Evolutionary conservation across 37 sponge, comb jelly and placozoan species (phyloP).

Genomic region (Theonella swinhoei): DNA sequence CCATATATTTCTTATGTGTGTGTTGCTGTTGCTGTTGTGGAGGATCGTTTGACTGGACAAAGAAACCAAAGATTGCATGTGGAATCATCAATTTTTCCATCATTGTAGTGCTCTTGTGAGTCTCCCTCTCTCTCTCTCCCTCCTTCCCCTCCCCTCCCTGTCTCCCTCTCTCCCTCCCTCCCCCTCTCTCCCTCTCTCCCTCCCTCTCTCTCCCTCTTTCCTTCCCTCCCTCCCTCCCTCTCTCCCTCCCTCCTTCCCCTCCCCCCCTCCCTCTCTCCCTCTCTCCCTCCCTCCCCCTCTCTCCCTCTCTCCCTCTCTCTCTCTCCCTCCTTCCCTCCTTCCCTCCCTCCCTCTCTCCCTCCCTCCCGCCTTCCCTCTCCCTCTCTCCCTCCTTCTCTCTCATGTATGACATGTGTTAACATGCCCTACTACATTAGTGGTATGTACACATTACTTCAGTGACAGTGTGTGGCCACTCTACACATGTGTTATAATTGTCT

Average conservation of each 20-base stretch:
- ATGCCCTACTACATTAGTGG: background rate
- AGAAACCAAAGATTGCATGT: slow-evolving; percentile 14
- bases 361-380: background rate
- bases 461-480: too few relatives aligned
- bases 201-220: too few relatives aligned
- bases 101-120: slow-evolving; percentile 53
- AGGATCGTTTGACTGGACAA: slow-evolving; percentile 13
- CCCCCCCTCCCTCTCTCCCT: background rate
- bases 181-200: background rate
- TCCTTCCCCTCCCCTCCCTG: background rate
- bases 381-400: slow-evolving; percentile 8
- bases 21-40: slow-evolving; percentile 62
- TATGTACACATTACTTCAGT: too few relatives aligned
- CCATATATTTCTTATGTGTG: slow-evolving; percentile 63
- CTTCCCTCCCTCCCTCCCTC: background rate
- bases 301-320: background rate
- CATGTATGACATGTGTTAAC: background rate
- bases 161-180: background rate
- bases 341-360: background rate
- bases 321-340: background rate
- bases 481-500: too few relatives aligned
- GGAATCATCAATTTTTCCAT: slow-evolving; percentile 9
- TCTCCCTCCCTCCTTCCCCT: background rate
- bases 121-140: background rate
- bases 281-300: background rate